Base-by-base conservation (phyloP, 2,797 vertebrate species). In the Threskiornis aethiopicus region DNA sequence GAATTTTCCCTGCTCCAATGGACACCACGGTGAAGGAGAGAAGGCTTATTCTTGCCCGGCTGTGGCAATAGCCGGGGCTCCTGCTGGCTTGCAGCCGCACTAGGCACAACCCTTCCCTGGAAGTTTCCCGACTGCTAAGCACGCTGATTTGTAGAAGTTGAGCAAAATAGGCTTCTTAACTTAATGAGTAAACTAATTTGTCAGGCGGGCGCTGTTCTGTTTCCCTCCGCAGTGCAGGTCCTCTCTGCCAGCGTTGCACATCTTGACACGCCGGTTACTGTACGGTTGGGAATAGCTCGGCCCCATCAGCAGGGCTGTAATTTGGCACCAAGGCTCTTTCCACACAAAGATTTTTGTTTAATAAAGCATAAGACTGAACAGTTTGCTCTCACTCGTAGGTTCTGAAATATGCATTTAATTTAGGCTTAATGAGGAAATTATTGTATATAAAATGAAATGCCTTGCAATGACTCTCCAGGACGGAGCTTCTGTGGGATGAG, bases 361-460 rank as follows among this genome's bases (percentile, higher is more conserved):
- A 94, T 93, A 89, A 90, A 95, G 82, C 95, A 12, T 71, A 82
- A 92, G 95, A 71, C 70, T 7, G 90, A 97, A 42, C 76, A 62
- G 93, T 94, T 88, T 95, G 87, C 93, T 96, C 92, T 93, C n/a
- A 4, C 94, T 87, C n/a, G 3, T 70, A 78, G 95, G 64, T 89
- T 92, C 95, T 54, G 75, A 97, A 97, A 97, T 94, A 93, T 70
- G 89, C 94, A 92, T 97, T 98, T 97, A 95, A 98, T 97, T 97
- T 97, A 10, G 51, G 41, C 95, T 96, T 96, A 94, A 97, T 97
- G 79, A 97, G 94, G 93, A 91, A 96, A 95, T 95, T 69, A 79
- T 37, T 86, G 92, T 75, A 46, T 80, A 49, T 64, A 28, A 88
- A 95, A 96, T 78, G 28, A 88, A 96, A 86, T 64, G 86, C 88